phyloP scores from a whole-genome alignment of 2,888 invertebrate species.

The Ashinkailepas kermadecensis region DNA sequence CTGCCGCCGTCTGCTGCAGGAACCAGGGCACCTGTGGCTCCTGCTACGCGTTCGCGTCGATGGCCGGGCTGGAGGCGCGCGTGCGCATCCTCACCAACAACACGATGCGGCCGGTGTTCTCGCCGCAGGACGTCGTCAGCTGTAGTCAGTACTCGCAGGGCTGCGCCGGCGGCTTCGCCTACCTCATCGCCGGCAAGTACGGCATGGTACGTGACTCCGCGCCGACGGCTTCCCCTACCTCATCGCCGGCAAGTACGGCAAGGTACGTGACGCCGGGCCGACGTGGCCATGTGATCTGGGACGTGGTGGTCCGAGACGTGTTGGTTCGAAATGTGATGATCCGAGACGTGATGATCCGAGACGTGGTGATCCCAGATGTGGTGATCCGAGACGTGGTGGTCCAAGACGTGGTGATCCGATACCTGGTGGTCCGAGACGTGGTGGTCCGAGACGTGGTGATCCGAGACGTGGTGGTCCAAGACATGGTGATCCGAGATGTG shows the following conservation, averaged over 20 bases:
- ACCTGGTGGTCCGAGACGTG: no score
- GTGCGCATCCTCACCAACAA: constrained; percentile 45
- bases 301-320: no score
- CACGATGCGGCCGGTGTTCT: constrained; percentile 41
- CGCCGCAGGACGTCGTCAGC: constrained; percentile 47
- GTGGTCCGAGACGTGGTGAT: no score
- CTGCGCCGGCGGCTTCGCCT: constrained; percentile 43
- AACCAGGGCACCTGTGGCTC: constrained; percentile 44
- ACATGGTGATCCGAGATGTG: no score
- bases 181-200: constrained; percentile 41
- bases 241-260: constrained; percentile 40
- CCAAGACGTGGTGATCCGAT: no score
- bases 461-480: no score
- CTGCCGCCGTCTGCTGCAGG: constrained; percentile 26
- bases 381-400: no score
- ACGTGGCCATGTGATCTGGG: no score
- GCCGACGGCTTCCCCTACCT: constrained; percentile 40
- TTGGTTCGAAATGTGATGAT: no score
- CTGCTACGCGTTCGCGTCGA: constrained; percentile 47
- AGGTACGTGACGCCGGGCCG: not conserved
- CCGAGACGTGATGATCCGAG: no score
- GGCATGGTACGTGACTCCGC: not conserved
- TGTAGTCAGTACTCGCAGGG: constrained; percentile 48
- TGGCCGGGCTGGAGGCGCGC: constrained; percentile 46
- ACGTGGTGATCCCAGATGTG: no score